Percentiles rank a stretch among this genome's conserved stretches.
Conservation (phyloP, 2,888 invertebrate genomes). For the Plusia festucae region DNA sequence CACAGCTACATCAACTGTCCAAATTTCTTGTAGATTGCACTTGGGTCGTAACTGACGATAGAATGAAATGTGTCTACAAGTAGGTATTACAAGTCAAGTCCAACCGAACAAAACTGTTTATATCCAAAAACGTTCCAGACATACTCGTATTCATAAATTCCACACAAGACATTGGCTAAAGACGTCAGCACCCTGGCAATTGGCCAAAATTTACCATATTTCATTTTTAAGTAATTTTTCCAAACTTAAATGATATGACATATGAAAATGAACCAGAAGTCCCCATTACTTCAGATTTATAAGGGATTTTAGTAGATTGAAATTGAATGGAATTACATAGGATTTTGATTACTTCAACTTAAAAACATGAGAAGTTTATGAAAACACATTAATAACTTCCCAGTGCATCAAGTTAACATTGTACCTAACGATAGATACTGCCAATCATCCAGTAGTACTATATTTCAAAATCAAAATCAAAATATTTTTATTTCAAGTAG, state of each 20-base stretch:
- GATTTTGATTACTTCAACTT: not conserved
- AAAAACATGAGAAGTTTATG: not conserved
- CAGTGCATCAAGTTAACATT: too few species aligned
- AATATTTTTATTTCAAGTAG: too few species aligned
- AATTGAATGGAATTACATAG: not conserved
- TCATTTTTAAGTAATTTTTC: slow-evolving; percentile 26
- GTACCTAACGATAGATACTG: too few species aligned
- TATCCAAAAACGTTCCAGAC: not conserved
- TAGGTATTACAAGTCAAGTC: not conserved
- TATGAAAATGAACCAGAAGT: too few species aligned
- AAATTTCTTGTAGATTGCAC: not conserved
- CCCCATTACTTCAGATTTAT: not conserved
- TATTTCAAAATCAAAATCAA: too few species aligned
- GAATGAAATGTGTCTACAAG: too few species aligned
- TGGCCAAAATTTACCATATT: slow-evolving; percentile 19
- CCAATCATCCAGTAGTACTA: too few species aligned
- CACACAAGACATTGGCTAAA: slow-evolving; percentile 7
- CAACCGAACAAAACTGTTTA: not conserved
- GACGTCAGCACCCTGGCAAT: slow-evolving; percentile 42
- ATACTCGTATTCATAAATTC: slow-evolving; percentile 12
- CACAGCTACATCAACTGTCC: too few species aligned
- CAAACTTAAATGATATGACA: slow-evolving; percentile 17
- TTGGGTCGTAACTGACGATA: not conserved
- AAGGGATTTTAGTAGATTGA: not conserved
- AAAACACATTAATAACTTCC: too few species aligned